phyloP scores from a whole-genome alignment of 2,888 invertebrate species.

The Plagodis pulveraria region DNA sequence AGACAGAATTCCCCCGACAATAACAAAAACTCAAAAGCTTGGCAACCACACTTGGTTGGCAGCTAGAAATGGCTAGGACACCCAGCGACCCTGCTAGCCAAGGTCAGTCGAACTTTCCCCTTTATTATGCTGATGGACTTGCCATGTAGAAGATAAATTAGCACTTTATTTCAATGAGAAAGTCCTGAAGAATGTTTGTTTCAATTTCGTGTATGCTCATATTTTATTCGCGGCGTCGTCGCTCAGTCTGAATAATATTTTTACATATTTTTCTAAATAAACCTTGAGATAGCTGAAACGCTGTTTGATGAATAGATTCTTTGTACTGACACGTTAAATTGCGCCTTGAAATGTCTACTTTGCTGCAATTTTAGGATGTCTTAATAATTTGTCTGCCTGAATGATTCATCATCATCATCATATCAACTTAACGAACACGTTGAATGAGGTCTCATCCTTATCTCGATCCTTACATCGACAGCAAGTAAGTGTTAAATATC shows the following conservation, averaged over 20 bases:
- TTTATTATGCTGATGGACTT: constrained; percentile 8
- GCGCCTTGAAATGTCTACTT: too few relatives aligned
- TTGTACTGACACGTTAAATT: too few relatives aligned
- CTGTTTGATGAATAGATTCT: too few relatives aligned
- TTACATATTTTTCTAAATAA: too few relatives aligned
- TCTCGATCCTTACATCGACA: too few relatives aligned
- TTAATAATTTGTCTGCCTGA: too few relatives aligned
- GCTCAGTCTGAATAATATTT: not conserved
- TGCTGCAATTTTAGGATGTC: too few relatives aligned
- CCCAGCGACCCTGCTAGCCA: constrained; percentile 20
- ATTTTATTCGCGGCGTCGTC: constrained; percentile 4
- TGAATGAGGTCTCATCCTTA: too few relatives aligned
- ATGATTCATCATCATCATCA: too few relatives aligned
- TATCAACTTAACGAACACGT: too few relatives aligned
- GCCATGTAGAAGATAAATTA: constrained; percentile 10
- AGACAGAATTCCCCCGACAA: constrained; percentile 9
- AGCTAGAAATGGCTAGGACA: constrained; percentile 19
- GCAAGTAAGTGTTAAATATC: too few relatives aligned
- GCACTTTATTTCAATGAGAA: constrained; percentile 11
- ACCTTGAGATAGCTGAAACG: too few relatives aligned
- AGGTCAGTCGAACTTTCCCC: constrained; percentile 15
- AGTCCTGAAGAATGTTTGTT: constrained; percentile 7
- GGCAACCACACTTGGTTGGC: constrained; percentile 35
- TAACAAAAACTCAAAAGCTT: constrained; percentile 22
- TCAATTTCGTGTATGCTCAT: constrained; percentile 10